Conservation (phyloP, 2,797 vertebrate genomes). For the Heteromormyrus szaboi region DNA sequence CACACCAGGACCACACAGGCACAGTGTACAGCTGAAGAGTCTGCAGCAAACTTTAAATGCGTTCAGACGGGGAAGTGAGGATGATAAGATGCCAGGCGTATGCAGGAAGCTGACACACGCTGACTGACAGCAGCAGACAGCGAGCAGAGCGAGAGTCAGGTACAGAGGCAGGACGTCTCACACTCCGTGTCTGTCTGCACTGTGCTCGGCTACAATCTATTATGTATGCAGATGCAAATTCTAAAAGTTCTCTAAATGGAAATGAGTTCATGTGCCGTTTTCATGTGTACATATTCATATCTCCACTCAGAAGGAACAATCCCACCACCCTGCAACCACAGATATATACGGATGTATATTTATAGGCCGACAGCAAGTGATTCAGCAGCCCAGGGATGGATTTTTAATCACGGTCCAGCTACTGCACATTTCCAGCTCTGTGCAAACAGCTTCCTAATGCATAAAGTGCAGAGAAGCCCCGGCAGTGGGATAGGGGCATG, state of each 20-base stretch:
- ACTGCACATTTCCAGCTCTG: neutral
- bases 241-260: slow-evolving; percentile 3
- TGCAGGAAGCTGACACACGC: neutral
- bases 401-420: neutral
- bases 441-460: neutral
- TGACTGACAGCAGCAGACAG: neutral
- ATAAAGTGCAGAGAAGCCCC: neutral
- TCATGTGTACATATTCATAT: neutral
- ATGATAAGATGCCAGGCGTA: neutral
- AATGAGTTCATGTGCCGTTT: neutral
- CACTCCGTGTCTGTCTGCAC: neutral
- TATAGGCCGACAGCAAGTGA: neutral
- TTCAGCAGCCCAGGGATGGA: neutral
- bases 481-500: neutral
- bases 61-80: neutral
- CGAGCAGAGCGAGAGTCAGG: neutral
- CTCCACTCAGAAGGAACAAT: neutral
- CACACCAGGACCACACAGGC: neutral
- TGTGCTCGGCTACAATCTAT: neutral
- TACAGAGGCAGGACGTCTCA: neutral
- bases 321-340: neutral
- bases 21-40: neutral
- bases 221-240: slow-evolving; percentile 8
- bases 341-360: neutral
- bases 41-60: neutral